Evolutionary conservation across 2,113 vertebrate species (phyloP).

Genomic region (Notechis scutatus): DNA sequence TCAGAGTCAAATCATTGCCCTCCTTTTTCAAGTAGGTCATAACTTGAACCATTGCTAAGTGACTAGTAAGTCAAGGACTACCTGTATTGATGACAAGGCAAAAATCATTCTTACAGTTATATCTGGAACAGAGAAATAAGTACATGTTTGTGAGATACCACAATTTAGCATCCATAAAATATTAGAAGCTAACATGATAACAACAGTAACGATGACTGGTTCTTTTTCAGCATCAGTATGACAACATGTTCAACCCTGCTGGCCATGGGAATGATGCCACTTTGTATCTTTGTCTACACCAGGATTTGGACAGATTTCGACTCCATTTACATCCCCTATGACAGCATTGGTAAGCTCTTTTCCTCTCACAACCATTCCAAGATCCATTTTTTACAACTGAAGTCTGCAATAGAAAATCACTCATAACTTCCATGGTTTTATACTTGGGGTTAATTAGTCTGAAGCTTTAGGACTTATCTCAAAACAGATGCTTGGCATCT

Average conservation of each 20-base stretch:
- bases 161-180: neutral
- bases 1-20: neutral
- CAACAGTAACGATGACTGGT: constrained; percentile 33
- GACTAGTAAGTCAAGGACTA: neutral
- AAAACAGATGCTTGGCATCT: neutral
- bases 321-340: constrained; percentile 82
- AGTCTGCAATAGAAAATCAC: neutral
- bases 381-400: neutral
- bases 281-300: constrained; percentile 89
- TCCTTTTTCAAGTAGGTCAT: neutral
- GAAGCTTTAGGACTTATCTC: neutral
- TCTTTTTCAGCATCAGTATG: constrained; percentile 88
- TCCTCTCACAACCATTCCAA: neutral
- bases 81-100: neutral
- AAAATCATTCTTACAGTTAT: neutral
- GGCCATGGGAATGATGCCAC: constrained; percentile 97
- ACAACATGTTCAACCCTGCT: constrained; percentile 91
- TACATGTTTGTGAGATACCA: neutral
- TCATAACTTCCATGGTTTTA: neutral
- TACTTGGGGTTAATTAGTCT: neutral
- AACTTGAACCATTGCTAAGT: neutral
- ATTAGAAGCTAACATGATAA: neutral
- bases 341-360: constrained; percentile 84
- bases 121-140: neutral
- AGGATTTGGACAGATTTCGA: constrained; percentile 77